Conservation (phyloP, 1,140 invertebrate species). For the Drosophila orena region DNA sequence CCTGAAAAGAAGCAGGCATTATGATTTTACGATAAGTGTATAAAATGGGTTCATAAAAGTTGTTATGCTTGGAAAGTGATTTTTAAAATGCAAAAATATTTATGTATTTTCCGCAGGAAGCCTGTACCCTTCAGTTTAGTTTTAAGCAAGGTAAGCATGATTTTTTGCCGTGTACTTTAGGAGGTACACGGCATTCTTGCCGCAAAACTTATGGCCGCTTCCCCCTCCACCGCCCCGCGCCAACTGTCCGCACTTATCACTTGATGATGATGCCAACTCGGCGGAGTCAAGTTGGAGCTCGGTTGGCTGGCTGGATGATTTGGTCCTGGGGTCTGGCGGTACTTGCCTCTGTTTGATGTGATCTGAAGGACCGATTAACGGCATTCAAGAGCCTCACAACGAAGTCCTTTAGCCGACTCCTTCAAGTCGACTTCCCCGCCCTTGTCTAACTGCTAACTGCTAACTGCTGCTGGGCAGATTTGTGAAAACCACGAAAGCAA, state of each 20-base stretch:
- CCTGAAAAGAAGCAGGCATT: too few relatives aligned
- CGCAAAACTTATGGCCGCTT: conserved; percentile 9
- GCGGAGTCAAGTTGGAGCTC: conserved; percentile 8
- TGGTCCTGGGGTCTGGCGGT: background rate
- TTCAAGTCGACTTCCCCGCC: background rate
- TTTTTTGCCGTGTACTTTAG: conserved; percentile 10
- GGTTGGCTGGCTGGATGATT: background rate
- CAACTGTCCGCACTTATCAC: conserved; percentile 44
- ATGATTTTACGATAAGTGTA: background rate
- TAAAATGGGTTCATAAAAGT: background rate
- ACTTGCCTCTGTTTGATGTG: conserved; percentile 62
- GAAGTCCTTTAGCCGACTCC: conserved; percentile 12
- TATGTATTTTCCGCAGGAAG: background rate
- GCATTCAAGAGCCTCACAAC: conserved; percentile 61
- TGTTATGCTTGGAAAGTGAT: background rate
- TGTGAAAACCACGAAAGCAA: conserved; percentile 79
- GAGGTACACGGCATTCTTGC: conserved; percentile 4
- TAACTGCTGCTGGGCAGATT: conserved; percentile 59
- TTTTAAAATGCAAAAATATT: background rate
- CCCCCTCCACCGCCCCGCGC: background rate
- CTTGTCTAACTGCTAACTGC: conserved; percentile 13
- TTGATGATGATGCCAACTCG: conserved; percentile 43
- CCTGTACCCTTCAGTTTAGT: too few relatives aligned
- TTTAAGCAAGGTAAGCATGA: background rate
- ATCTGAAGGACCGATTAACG: conserved; percentile 82